Conservation (phyloP, 2,797 vertebrate genomes). For the Poeciliopsis paucimaculata region DNA sequence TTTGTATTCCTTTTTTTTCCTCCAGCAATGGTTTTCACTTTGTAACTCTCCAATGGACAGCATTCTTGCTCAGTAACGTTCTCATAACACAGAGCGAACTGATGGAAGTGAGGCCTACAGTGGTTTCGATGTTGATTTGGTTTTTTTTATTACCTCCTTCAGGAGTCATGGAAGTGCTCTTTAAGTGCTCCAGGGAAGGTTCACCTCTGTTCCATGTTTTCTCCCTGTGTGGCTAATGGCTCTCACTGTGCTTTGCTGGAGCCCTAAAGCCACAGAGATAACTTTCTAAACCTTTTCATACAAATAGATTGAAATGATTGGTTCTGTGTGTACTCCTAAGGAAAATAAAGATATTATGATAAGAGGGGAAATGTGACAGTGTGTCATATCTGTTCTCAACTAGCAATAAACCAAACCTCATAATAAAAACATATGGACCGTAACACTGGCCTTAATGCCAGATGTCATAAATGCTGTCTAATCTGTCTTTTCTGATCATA, state of each 20-base stretch:
- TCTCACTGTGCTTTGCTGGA: not conserved
- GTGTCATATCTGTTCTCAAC: constrained; percentile 16
- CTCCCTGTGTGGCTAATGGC: not conserved
- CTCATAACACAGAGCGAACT: not conserved
- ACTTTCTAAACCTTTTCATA: constrained; percentile 11
- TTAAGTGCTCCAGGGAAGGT: not conserved
- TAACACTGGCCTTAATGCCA: constrained; percentile 21
- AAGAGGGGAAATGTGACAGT: constrained; percentile 1
- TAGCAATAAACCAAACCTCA: constrained; percentile 38
- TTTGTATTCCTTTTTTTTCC: not conserved
- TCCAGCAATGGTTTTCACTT: not conserved
- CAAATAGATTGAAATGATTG: not conserved
- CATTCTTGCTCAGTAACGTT: not conserved
- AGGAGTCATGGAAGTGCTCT: not conserved
- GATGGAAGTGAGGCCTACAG: not conserved
- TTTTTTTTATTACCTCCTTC: not conserved
- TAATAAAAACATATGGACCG: constrained; percentile 31
- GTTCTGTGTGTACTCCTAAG: constrained; percentile 15
- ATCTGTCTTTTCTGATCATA: constrained; percentile 37
- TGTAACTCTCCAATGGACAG: not conserved
- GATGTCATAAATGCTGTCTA: constrained; percentile 33
- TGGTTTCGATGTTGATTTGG: not conserved
- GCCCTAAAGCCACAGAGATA: not conserved
- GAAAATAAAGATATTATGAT: not conserved
- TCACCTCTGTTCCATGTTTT: not conserved